These are phyloP conservation scores for Pangasius krempfi DNA, from an alignment of 2,797 vertebrate genomes.

Conservation along the genomic window DNA sequence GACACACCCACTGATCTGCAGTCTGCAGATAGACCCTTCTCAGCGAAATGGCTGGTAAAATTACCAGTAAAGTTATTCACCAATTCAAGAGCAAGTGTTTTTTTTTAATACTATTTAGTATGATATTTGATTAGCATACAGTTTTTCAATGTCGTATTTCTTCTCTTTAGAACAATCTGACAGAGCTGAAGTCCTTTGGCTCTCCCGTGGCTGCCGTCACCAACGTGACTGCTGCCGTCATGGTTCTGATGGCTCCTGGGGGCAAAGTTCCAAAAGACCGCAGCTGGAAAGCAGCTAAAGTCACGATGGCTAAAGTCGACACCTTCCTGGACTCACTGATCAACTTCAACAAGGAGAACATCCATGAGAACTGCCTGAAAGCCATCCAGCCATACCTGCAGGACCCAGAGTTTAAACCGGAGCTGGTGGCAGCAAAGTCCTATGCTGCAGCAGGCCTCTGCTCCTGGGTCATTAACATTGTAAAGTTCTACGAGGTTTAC, in stretches of 20 bases:
- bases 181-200: constrained; percentile 92
- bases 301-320: constrained; percentile 90
- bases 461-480: constrained; percentile 95
- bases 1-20: background rate
- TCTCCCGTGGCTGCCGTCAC: constrained; percentile 87
- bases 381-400: constrained; percentile 88
- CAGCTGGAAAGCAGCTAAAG: constrained; percentile 92
- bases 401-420: constrained; percentile 87
- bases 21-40: background rate
- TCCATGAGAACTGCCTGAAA: constrained; percentile 90
- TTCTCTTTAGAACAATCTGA: constrained; percentile 87
- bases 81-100: background rate
- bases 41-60: background rate
- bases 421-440: constrained; percentile 87
- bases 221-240: constrained; percentile 90
- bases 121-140: background rate
- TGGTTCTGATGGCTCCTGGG: constrained; percentile 85
- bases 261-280: constrained; percentile 90
- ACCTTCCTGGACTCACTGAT: constrained; percentile 87
- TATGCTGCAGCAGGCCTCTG: constrained; percentile 88
- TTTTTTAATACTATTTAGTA: background rate
- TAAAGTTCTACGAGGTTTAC: constrained; percentile 86
- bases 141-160: background rate
- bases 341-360: constrained; percentile 91
- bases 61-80: background rate